A percentile compares a stretch with the other conserved stretches of the same genome.
These are phyloP conservation scores for Plebejus melissa DNA, from an alignment of 2,888 invertebrate genomes.

Conservation along the genomic window DNA sequence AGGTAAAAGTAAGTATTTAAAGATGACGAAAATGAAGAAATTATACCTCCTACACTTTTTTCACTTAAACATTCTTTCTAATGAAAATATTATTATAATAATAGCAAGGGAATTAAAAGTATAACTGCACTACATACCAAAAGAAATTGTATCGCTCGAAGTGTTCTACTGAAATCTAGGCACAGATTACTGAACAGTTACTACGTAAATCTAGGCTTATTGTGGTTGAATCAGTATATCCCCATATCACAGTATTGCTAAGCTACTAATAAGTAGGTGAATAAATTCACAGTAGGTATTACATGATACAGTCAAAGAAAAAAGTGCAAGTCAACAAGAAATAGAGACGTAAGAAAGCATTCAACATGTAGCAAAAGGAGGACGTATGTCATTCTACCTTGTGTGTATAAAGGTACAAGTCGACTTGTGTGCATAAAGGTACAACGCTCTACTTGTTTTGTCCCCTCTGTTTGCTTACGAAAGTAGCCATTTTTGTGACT, in stretches of 20 bases:
- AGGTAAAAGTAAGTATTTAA: too few species aligned
- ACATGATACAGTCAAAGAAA: neutral
- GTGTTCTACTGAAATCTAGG: too few species aligned
- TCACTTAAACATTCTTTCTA: too few species aligned
- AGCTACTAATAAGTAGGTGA: neutral
- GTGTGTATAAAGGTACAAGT: neutral
- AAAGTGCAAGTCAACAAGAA: neutral
- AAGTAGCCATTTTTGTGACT: neutral
- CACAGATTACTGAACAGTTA: too few species aligned
- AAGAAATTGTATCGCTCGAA: too few species aligned
- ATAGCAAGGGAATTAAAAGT: too few species aligned
- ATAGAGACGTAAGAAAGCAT: neutral
- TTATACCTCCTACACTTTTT: too few species aligned
- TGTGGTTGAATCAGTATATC: too few species aligned
- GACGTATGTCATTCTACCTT: neutral
- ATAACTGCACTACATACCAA: too few species aligned
- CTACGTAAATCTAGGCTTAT: too few species aligned
- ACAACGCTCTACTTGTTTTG: neutral
- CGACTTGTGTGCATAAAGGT: neutral
- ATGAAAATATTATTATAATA: too few species aligned
- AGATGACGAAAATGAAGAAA: too few species aligned
- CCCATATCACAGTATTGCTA: neutral
- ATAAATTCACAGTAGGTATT: neutral
- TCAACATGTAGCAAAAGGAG: neutral
- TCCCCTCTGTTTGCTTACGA: slow-evolving; percentile 7